These are phyloP conservation scores for Panthera uncia DNA, from an alignment of 2,113 vertebrate species.

Conservation along the genomic window DNA sequence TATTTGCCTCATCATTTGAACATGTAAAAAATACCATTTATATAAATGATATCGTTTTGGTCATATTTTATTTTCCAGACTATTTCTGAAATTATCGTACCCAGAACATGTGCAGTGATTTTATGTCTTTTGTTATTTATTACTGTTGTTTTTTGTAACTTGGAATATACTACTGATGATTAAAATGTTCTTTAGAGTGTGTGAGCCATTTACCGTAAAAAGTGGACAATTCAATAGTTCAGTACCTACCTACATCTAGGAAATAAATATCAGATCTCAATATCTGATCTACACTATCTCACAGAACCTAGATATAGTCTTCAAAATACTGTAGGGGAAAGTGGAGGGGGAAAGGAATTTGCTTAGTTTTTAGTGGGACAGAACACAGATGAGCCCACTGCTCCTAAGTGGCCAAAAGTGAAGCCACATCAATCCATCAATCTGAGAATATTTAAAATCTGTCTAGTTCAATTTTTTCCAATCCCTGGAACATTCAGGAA, in stretches of 20 bases:
- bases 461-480: slow-evolving; percentile 33
- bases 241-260: background rate
- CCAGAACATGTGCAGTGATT: background rate
- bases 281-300: background rate
- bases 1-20: background rate
- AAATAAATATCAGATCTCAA: background rate
- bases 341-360: background rate
- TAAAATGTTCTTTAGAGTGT: slow-evolving; percentile 1
- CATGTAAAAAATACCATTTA: background rate
- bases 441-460: slow-evolving; percentile 22
- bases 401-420: background rate
- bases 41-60: background rate
- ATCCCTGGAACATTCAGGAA: background rate
- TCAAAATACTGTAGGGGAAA: background rate
- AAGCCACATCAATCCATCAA: background rate
- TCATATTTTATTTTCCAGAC: slow-evolving; percentile 23
- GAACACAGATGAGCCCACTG: background rate
- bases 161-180: background rate
- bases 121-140: slow-evolving; percentile 21
- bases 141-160: slow-evolving; percentile 11
- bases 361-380: background rate
- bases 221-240: background rate
- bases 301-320: background rate
- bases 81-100: slow-evolving; percentile 5
- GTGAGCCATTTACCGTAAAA: background rate